phyloP scores from a whole-genome alignment of 2,113 vertebrate species.

The Tretioscincus oriximinensis region DNA sequence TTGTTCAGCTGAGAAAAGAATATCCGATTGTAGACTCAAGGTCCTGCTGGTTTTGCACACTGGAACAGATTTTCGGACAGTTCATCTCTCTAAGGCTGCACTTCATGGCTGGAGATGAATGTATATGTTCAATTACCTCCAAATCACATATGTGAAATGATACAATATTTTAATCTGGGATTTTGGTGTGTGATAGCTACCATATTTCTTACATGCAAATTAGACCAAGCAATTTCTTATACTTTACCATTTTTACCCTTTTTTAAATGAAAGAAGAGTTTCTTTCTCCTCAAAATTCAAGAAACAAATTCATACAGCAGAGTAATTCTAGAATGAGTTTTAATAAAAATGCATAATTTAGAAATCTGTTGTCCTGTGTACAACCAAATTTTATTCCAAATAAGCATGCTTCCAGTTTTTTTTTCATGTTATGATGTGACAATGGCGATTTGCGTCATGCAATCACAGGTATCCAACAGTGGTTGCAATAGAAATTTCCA shows the following conservation, averaged over 20 bases:
- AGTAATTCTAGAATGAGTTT: no score
- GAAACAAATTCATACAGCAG: background rate
- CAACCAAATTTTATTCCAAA: background rate
- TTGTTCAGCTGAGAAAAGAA: background rate
- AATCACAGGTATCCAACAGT: no score
- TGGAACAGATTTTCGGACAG: background rate
- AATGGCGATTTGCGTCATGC: no score
- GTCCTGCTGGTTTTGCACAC: background rate
- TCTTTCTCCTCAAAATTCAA: background rate
- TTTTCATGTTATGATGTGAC: no score
- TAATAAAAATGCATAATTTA: background rate
- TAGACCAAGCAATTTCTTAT: background rate
- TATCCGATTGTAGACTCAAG: background rate
- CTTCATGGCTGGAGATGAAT: background rate
- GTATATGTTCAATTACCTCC: background rate
- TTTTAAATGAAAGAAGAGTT: background rate
- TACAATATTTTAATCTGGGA: background rate
- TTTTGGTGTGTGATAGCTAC: background rate
- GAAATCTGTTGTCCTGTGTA: background rate
- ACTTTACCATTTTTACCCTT: background rate
- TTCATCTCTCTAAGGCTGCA: background rate
- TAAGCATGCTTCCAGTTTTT: background rate
- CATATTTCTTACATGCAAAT: background rate
- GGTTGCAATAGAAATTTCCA: no score
- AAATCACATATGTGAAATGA: no score